A percentile compares a stretch with the other conserved stretches of the same genome.
Evolutionary conservation across 2,888 invertebrate species (phyloP).

Genomic region (Pandemis corylana): DNA sequence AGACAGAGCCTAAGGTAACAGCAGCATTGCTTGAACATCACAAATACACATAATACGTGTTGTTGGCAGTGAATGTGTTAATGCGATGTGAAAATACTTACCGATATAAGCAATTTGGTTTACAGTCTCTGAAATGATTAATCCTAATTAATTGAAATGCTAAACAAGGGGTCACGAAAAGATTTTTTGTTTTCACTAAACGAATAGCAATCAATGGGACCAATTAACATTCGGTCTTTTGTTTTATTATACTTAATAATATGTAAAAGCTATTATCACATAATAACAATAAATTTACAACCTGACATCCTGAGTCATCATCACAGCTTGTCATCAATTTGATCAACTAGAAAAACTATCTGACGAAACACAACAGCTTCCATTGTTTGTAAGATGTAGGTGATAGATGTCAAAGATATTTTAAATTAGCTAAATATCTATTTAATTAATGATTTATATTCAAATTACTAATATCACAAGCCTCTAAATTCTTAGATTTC

Average conservation of each 20-base stretch:
- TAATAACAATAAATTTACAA: conserved; percentile 13
- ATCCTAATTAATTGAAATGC: not conserved
- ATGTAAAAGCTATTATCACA: not conserved
- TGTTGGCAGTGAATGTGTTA: not conserved
- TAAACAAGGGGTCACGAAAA: not conserved
- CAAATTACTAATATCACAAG: conserved; percentile 19
- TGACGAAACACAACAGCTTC: not conserved
- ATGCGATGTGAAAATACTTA: too few species aligned
- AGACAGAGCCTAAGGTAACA: too few species aligned
- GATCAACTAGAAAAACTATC: not conserved
- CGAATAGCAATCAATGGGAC: not conserved
- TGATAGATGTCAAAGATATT: not conserved
- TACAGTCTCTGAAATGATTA: not conserved
- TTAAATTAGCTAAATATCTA: conserved; percentile 7
- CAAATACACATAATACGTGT: too few species aligned
- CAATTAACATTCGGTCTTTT: not conserved
- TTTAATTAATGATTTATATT: conserved; percentile 25
- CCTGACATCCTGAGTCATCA: conserved; percentile 3
- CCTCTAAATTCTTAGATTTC: conserved; percentile 27
- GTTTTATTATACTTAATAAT: not conserved
- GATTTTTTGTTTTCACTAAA: not conserved
- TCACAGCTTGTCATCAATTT: conserved; percentile 7
- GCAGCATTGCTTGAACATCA: too few species aligned
- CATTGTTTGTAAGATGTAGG: conserved; percentile 21
- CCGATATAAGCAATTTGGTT: too few species aligned